Evolutionary conservation across 2,113 vertebrate species (phyloP).

Genomic region (Anhinga rufa): DNA sequence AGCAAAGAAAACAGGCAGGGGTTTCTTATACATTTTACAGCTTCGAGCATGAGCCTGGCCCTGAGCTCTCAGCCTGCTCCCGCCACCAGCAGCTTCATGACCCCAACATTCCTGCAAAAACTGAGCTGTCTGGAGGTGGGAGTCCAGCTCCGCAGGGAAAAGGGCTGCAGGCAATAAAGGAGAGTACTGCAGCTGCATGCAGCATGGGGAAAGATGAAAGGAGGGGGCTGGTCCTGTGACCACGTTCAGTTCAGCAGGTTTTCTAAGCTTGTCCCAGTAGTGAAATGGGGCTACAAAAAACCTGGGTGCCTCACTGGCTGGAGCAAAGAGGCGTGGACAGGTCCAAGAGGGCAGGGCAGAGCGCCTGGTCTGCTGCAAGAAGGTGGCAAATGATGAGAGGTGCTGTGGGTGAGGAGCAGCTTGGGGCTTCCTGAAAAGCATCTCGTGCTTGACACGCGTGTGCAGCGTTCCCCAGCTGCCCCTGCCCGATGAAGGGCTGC

Average conservation of each 20-base stretch:
- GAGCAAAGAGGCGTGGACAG: background rate
- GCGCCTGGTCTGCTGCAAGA: background rate
- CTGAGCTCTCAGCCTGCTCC: background rate
- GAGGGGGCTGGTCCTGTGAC: background rate
- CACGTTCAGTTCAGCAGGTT: background rate
- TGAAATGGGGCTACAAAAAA: background rate
- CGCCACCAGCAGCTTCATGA: background rate
- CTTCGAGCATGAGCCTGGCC: background rate
- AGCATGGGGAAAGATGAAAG: background rate
- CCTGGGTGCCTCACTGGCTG: background rate
- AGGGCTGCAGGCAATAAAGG: background rate
- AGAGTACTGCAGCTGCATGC: background rate
- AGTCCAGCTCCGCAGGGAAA: background rate
- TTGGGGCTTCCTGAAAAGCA: background rate
- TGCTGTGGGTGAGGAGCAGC: background rate
- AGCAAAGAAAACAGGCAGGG: background rate
- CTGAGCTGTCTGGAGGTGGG: background rate
- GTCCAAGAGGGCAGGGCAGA: background rate
- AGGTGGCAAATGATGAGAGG: background rate
- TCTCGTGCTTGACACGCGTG: rapidly evolving
- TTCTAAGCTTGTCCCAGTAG: background rate
- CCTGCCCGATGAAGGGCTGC: background rate
- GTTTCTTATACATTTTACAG: background rate
- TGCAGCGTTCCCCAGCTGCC: background rate
- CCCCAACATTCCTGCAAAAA: background rate